Evolutionary conservation across 1,140 invertebrate species (phyloP).

Genomic region (Bombus soroeensis): DNA sequence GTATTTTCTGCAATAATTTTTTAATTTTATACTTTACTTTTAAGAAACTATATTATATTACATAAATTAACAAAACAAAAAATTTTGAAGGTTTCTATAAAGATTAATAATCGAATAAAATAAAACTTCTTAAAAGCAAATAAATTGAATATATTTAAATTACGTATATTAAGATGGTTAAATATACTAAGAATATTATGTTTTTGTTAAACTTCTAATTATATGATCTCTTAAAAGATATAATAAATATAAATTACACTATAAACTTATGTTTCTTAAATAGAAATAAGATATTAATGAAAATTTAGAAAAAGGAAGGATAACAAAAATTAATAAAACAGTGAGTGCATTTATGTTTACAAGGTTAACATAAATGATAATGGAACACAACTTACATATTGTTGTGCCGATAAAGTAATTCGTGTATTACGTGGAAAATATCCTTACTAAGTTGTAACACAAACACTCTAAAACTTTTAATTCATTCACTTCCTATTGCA

Average conservation of each 20-base stretch:
- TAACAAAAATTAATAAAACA: neutral
- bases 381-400: slow-evolving; percentile 15
- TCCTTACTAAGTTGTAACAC: neutral
- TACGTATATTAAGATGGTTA: no score
- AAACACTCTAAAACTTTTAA: slow-evolving; percentile 39
- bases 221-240: neutral
- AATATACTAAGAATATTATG: no score
- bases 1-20: slow-evolving; percentile 30
- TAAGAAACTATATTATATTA: neutral
- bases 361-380: slow-evolving; percentile 46
- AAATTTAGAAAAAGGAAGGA: neutral
- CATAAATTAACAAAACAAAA: neutral
- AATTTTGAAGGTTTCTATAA: neutral
- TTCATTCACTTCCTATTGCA: slow-evolving; percentile 48
- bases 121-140: neutral
- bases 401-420: slow-evolving; percentile 18
- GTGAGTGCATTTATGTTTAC: slow-evolving; percentile 19
- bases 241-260: no score
- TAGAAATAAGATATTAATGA: neutral
- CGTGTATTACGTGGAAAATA: slow-evolving; percentile 27
- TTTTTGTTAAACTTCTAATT: neutral
- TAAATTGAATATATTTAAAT: neutral
- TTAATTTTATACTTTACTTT: neutral
- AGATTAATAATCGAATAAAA: neutral
- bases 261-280: neutral